Base-by-base conservation (phyloP, 2,888 invertebrate species). In the Lepidochitona cinerea region DNA sequence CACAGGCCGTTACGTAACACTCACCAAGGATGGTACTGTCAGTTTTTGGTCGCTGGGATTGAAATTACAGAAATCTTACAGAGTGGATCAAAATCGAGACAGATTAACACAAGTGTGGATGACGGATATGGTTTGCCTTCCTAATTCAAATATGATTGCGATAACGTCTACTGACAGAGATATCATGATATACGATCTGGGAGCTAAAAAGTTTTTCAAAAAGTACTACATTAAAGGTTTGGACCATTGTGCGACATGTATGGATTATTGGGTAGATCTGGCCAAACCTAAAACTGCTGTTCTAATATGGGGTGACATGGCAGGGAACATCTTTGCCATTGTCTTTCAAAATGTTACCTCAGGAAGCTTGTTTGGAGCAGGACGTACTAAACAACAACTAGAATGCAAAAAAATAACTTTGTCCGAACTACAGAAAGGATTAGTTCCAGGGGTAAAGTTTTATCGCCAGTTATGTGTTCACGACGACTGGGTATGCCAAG, bases 11-110 rank as follows among this genome's bases (percentile, higher is more conserved):
- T 95, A 95, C 90, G 89, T 95, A 77, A 94, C 95, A 0, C 93
- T 93, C 37, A 95, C 95, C 84, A 93, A 93, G 81, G 95, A 96
- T 85, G 96, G 96, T 0, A 91, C 93, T 82, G 92, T 96, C 80
- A 94, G 95, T 88, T 94, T 95, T 90, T 96, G 96, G 96, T 93
- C 94, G 0, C 89, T 94, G 23, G 94, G 94, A 83, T 93, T 95
- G 92, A 92, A 92, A n/a, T 92, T 93, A 69, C 77, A 66, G 54
- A 81, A 81, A 49, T 79, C 79, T 32, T 81, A 79, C 76, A 78
- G 76, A 66, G 79, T 79, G 6, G 79, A 81, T 14, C 79, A 81
- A 5, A 74, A 76, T 23, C 70, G 94, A 79, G 92, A 94, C 72
- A 93, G 93, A 14, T 49, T 77, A 93, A 68, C 93, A 93, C 82